Base-by-base conservation (phyloP, 1,140 invertebrate genomes). In the Formica selysi region DNA sequence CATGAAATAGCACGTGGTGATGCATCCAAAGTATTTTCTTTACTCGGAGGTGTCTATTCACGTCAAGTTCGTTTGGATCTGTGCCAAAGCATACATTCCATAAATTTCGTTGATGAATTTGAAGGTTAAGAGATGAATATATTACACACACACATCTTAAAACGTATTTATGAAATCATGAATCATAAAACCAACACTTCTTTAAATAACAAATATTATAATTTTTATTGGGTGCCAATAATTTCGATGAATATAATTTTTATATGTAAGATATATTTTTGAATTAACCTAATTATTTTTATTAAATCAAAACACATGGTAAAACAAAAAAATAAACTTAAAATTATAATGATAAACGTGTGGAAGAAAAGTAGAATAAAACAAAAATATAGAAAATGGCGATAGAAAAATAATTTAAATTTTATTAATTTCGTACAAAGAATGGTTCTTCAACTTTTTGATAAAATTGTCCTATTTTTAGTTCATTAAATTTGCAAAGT, bases 31-130 rank as follows among this genome's bases (percentile, higher is more conserved):
- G 44, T 29, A 26, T 26, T 44, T 71, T 71, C 22, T 71, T 44
- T 29, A 19, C 68, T 7, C 29, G 6, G 16, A 48, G 26, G 26
- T 26, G 41, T 51, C 68, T 48, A 51, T 71, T 71, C 68, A 51
- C 44, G 68, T 44, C 38, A 70, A 26, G 13, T 71, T 51, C n/a
- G 26, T 5, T n/a, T 71, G 68, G 44, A 13, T 19, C 29, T 36
- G 13, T 38, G 44, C 68, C 68, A 71, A 71, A 16, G 26, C 7
- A 71, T 71, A 51, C 44, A 32, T 51, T 7, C 44, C 44, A 71
- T 71, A 70, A 70, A 70, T 71, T 71, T 71, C 26, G 1, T 51
- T 32, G 44, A 71, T 71, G 13, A 67, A 67, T 41, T 8, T 22
- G 19, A 51, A 70, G 67, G 38, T 70, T 29, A 26, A 68, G 22